Conservation (phyloP, 2,797 vertebrate genomes). For the Diplodus sargus region DNA sequence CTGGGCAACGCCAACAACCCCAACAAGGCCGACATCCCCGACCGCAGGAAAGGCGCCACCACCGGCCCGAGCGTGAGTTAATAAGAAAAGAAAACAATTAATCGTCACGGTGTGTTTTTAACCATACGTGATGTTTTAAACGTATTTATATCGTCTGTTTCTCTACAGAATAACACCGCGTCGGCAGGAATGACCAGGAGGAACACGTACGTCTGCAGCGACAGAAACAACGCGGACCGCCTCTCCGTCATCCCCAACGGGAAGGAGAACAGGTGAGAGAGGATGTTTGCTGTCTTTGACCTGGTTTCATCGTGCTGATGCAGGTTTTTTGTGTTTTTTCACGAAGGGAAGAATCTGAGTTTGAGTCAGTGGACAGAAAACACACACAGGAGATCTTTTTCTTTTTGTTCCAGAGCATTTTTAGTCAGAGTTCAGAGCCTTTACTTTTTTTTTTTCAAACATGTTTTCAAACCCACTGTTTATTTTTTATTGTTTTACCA, state of each 20-base stretch:
- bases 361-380: neutral
- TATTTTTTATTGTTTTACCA: neutral
- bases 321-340: no score
- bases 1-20: slow-evolving; percentile 97
- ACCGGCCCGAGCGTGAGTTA: slow-evolving; percentile 91
- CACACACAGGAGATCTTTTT: neutral
- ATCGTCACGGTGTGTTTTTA: no score
- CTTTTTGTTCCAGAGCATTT: neutral
- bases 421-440: slow-evolving; percentile 2
- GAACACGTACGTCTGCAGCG: slow-evolving; percentile 98
- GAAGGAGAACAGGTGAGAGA: slow-evolving; percentile 96
- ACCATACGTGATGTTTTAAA: no score
- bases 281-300: neutral
- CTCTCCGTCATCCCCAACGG: slow-evolving; percentile 98
- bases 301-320: slow-evolving; percentile 8
- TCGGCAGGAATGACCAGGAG: slow-evolving; percentile 96
- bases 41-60: slow-evolving; percentile 92
- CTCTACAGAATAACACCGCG: slow-evolving; percentile 89
- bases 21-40: slow-evolving; percentile 98
- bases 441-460: slow-evolving; percentile 1
- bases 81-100: neutral
- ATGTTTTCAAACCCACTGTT: neutral
- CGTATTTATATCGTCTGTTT: neutral
- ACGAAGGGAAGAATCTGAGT: neutral
- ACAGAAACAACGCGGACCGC: slow-evolving; percentile 92